Evolutionary conservation across 2,797 vertebrate species (phyloP).

Genomic region (Lacerta agilis): DNA sequence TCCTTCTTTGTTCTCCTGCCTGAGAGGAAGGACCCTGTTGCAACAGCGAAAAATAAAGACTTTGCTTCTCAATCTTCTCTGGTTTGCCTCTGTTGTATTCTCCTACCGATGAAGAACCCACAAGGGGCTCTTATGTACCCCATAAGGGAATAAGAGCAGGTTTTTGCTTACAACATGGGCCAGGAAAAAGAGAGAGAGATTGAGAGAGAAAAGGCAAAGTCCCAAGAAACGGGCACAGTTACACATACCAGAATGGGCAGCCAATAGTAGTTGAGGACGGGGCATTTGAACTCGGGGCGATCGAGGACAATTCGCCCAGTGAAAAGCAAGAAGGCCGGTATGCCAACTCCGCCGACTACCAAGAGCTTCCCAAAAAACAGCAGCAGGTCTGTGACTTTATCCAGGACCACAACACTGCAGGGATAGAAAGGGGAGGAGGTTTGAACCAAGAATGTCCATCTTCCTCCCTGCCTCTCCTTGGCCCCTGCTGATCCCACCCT

Average conservation of each 20-base stretch:
- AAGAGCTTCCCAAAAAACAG: constrained; percentile 90
- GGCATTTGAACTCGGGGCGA: constrained; percentile 72
- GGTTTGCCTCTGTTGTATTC: too few relatives aligned
- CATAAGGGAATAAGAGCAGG: too few relatives aligned
- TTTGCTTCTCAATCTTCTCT: too few relatives aligned
- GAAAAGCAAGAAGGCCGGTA: constrained; percentile 91
- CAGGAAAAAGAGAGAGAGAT: too few relatives aligned
- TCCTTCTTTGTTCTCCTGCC: too few relatives aligned
- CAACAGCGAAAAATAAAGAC: too few relatives aligned
- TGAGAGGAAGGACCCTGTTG: too few relatives aligned
- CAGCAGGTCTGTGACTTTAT: constrained; percentile 90
- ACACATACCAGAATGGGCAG: constrained; percentile 89
- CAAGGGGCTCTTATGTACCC: too few relatives aligned
- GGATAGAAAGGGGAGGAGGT: constrained; percentile 34
- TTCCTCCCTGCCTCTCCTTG: too few relatives aligned
- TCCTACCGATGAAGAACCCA: too few relatives aligned
- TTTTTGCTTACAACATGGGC: too few relatives aligned
- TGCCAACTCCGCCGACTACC: constrained; percentile 88
- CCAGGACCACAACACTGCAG: constrained; percentile 87
- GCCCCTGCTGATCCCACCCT: rapidly evolving
- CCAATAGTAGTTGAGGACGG: constrained; percentile 91
- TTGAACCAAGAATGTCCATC: not conserved
- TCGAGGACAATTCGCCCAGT: constrained; percentile 81
- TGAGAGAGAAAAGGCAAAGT: too few relatives aligned
- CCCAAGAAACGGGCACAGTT: not conserved